phyloP scores from a whole-genome alignment of 2,113 vertebrate genomes.

The Bambusicola thoracicus region DNA sequence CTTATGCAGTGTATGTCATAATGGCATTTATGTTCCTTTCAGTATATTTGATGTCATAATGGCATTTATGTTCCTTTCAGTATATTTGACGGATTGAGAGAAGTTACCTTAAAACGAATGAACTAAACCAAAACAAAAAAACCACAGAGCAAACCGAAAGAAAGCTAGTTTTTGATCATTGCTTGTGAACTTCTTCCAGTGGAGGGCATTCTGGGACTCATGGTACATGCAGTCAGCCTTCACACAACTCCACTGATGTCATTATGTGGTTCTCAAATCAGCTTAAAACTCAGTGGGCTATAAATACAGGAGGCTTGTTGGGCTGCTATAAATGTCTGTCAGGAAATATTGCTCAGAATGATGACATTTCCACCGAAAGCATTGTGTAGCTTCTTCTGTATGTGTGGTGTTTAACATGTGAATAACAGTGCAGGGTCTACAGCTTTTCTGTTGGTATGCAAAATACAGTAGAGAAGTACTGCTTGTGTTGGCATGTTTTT shows the following conservation, averaged over 20 bases:
- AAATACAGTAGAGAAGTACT: not conserved
- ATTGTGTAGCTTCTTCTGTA: not conserved
- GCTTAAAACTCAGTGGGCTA: not conserved
- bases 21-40: not conserved
- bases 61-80: not conserved
- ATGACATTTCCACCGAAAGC: not conserved
- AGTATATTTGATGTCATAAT: not conserved
- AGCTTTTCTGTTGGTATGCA: not conserved
- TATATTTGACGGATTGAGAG: not conserved
- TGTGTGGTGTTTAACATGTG: not conserved
- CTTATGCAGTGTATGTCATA: not conserved
- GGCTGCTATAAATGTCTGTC: not conserved
- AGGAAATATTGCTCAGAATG: not conserved
- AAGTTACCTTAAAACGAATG: not conserved
- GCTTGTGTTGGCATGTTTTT: not conserved
- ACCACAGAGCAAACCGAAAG: not conserved
- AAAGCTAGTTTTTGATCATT: not conserved
- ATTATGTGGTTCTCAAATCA: not conserved
- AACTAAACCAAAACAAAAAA: not conserved
- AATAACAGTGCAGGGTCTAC: accelerated
- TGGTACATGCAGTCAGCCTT: not conserved
- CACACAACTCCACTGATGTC: not conserved
- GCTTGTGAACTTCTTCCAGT: not conserved
- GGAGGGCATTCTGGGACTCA: not conserved
- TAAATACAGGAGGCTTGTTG: not conserved